Percentiles rank a stretch among this genome's conserved stretches.
These are phyloP conservation scores for Xestobium rufovillosum DNA, from an alignment of 2,888 invertebrate genomes.

Conservation along the genomic window DNA sequence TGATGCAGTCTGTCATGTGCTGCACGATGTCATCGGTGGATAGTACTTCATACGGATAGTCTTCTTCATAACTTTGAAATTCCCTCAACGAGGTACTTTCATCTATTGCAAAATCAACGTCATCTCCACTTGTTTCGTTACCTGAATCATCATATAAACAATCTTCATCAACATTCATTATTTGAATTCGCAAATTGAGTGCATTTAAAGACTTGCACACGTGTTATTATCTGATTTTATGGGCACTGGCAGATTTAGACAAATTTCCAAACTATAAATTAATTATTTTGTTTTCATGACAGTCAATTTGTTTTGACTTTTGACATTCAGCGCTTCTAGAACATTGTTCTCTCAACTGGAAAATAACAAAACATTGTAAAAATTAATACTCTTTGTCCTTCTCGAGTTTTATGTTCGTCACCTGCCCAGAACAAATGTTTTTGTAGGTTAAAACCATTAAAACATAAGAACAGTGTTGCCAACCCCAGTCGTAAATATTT, in stretches of 20 bases:
- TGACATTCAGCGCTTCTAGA: too few relatives aligned
- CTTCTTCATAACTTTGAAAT: conserved; percentile 76
- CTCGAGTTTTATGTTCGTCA: too few relatives aligned
- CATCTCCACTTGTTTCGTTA: conserved; percentile 90
- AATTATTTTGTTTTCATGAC: conserved; percentile 1
- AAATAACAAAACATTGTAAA: too few relatives aligned
- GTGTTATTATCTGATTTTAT: not conserved
- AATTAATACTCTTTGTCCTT: too few relatives aligned
- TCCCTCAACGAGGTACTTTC: conserved; percentile 71
- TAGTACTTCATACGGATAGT: conserved; percentile 90
- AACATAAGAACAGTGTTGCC: too few relatives aligned
- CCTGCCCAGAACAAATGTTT: too few relatives aligned
- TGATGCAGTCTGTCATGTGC: conserved; percentile 95
- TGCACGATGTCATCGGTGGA: conserved; percentile 95
- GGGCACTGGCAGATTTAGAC: not conserved
- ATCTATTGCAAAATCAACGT: conserved; percentile 89
- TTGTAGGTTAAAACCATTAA: too few relatives aligned
- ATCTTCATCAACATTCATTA: conserved; percentile 92
- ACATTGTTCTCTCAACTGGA: too few relatives aligned
- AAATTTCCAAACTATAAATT: not conserved
- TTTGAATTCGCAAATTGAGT: conserved; percentile 12
- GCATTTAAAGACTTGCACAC: conserved; percentile 3
- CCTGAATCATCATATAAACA: conserved; percentile 83
- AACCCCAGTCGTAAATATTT: too few relatives aligned
- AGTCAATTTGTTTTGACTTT: too few relatives aligned